Evolutionary conservation across 2,113 vertebrate species (phyloP), one percentile per base, ranked within the genome.

Genomic region (Oenanthe melanoleuca): DNA sequence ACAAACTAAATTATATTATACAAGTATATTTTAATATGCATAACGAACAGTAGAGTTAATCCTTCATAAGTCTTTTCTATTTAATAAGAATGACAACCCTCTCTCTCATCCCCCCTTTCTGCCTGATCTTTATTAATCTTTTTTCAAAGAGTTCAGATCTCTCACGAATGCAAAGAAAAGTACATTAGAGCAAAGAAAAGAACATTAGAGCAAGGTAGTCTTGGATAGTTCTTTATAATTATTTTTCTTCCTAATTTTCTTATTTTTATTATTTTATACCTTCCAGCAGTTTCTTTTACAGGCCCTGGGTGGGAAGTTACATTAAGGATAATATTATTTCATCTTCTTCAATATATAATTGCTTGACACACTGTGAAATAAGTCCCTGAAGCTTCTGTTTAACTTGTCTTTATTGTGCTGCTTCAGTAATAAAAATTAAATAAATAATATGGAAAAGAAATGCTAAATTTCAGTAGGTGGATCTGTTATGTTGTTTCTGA

Each of bases 251-350:
- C 7, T 65, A 37, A n/a, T 72, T 88, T 89, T 77, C 12, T 75
- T 73, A 4, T 65, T 22, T 79, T 89, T 65, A 13, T 80, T 65
- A 42, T 93, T 85, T 86, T 88, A 19, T 37, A n/a, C 4, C 6
- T 87, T 71, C 34, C 52, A 73, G 40, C 28, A 23, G 13, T 74
- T 85, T 93, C 57, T 80, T 80, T 92, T 92, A 12, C 24, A 88
- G 37, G 16, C 61, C 17, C 21, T 93, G 60, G 24, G 34, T 91
- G 34, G 40, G 50, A 83, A 82, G 71, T 73, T 89, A 90, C 40
- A 65, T 89, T 70, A 89, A 91, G 87, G 52, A 67, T 80, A 37
- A 45, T 73, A 88, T 88, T 55, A 91, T 95, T 96, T 94, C 80
- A 74, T 91, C n/a, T 56, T 31, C 38, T 60, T 73, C 70, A 33